Percentiles rank a stretch among this genome's conserved stretches.
Conservation (phyloP, 1,140 invertebrate species). For the Drosophila quadrilineata region DNA sequence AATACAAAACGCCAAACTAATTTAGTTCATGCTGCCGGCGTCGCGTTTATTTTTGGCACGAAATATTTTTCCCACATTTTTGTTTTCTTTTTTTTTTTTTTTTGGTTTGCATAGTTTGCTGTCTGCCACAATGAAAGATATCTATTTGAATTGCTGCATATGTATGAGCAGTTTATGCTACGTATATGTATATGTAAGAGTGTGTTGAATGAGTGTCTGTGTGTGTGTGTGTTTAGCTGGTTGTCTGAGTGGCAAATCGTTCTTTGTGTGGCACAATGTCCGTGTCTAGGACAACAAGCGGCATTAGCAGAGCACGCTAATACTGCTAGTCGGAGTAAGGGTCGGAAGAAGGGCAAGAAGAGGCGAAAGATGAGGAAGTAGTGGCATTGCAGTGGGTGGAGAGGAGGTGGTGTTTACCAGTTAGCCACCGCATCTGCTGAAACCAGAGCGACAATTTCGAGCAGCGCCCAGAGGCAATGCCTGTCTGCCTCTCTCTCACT, state of each 20-base stretch:
- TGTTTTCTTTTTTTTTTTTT: no score
- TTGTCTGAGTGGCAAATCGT: conserved; percentile 5
- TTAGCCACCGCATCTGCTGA: conserved; percentile 7
- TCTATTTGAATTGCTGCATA: conserved; percentile 34
- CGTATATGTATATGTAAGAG: background rate
- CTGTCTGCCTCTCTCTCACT: no score
- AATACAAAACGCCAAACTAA: no score
- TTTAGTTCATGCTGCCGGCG: conserved; percentile 39
- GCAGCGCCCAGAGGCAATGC: no score
- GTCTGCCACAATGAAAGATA: conserved; percentile 17
- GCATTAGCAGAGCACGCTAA: conserved; percentile 7
- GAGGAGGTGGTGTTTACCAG: no score
- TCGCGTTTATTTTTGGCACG: conserved; percentile 48
- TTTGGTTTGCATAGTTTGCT: conserved; percentile 51
- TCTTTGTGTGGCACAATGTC: conserved; percentile 22
- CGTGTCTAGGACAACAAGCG: conserved; percentile 24
- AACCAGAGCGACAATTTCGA: background rate
- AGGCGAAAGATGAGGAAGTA: no score
- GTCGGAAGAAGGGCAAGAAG: no score
- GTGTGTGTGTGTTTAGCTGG: background rate
- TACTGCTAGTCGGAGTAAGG: conserved; percentile 3
- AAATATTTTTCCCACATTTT: no score
- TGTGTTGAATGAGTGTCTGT: background rate
- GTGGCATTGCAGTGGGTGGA: no score
- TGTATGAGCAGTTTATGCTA: background rate